phyloP scores from a whole-genome alignment of 1,140 invertebrate species.

The Harpegnathos saltator region DNA sequence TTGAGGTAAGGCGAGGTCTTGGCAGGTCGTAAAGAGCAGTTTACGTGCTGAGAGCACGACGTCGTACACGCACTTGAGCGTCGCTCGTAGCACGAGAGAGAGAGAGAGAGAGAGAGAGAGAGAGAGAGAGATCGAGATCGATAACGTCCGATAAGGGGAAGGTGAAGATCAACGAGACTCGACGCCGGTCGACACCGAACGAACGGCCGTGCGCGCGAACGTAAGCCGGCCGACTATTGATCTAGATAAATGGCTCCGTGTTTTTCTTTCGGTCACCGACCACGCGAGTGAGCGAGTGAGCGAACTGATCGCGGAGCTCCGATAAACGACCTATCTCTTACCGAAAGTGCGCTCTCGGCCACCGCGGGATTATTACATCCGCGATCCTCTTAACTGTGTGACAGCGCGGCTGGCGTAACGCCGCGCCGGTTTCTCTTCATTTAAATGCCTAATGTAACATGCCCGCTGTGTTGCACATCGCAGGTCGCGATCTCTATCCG shows the following conservation, averaged over 20 bases:
- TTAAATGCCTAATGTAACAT: slow-evolving; percentile 41
- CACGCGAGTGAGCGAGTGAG: no score
- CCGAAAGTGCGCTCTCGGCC: slow-evolving; percentile 26
- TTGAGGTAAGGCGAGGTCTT: slow-evolving; percentile 74
- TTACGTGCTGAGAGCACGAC: slow-evolving; percentile 71
- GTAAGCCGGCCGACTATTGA: slow-evolving; percentile 42
- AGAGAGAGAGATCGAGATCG: slow-evolving; percentile 47
- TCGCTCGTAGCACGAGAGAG: slow-evolving; percentile 18
- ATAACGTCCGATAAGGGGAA: slow-evolving; percentile 47
- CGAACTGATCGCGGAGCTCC: background rate
- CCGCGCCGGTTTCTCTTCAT: slow-evolving; percentile 20
- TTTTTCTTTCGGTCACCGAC: background rate
- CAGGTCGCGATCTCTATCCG: slow-evolving; percentile 13
- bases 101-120: background rate
- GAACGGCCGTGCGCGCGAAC: slow-evolving; percentile 17
- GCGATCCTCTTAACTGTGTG: slow-evolving; percentile 42
- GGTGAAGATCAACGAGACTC: slow-evolving; percentile 60
- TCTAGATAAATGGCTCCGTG: slow-evolving; percentile 54
- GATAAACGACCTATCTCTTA: slow-evolving; percentile 29
- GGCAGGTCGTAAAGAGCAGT: slow-evolving; percentile 79
- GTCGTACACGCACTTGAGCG: slow-evolving; percentile 57
- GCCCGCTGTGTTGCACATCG: background rate
- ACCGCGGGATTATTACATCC: slow-evolving; percentile 40
- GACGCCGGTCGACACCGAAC: slow-evolving; percentile 27
- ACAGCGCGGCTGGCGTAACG: slow-evolving; percentile 24